Percentiles rank a stretch among this genome's conserved stretches.
phyloP scores from a whole-genome alignment of 2,888 invertebrate genomes.

The Oasisia sp. region DNA sequence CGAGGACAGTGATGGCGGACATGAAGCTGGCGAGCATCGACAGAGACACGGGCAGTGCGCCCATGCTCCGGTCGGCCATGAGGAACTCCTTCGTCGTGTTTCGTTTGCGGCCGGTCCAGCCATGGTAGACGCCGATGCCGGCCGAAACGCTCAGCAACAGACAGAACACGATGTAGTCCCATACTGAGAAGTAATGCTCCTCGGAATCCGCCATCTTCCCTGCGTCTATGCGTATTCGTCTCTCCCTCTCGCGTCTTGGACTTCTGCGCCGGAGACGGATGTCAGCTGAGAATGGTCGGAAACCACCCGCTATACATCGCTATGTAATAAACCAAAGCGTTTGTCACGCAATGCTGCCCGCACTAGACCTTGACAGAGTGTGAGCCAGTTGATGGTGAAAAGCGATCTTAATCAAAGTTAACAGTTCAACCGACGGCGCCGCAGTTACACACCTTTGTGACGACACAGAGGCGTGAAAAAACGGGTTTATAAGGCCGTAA shows the following conservation, averaged over 20 bases:
- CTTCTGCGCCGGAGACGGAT: neutral
- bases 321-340: neutral
- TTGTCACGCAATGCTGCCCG: neutral
- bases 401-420: neutral
- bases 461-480: neutral
- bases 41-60: constrained; percentile 54
- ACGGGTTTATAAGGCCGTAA: no score
- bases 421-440: neutral
- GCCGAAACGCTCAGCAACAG: constrained; percentile 54
- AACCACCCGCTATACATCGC: neutral
- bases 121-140: constrained; percentile 57
- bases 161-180: constrained; percentile 59
- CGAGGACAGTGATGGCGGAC: constrained; percentile 62
- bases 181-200: constrained; percentile 40
- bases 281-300: neutral
- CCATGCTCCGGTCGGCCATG: constrained; percentile 59
- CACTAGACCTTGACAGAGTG: neutral
- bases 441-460: neutral
- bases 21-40: constrained; percentile 63
- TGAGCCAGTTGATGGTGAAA: neutral
- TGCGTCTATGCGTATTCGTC: no score
- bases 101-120: constrained; percentile 53
- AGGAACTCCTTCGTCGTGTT: constrained; percentile 55
- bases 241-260: neutral
- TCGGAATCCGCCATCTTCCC: no score